A percentile compares a stretch with the other conserved stretches of the same genome.
phyloP scores from a whole-genome alignment of 2,888 invertebrate species.

The Camptogramma bilineatum region DNA sequence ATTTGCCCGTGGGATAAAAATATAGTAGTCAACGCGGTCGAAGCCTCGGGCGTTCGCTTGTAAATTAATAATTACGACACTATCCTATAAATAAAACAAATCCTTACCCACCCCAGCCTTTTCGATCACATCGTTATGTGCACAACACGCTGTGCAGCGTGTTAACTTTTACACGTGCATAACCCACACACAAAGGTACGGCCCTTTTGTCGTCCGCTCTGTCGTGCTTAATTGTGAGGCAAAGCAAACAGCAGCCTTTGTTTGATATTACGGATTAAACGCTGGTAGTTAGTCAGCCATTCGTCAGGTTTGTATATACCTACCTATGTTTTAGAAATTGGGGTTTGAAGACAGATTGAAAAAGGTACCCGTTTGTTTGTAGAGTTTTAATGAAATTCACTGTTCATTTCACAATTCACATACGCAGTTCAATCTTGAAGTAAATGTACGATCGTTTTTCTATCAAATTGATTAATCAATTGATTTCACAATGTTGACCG shows the following conservation, averaged over 20 bases:
- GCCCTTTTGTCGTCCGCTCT: constrained; percentile 46
- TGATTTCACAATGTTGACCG: too few relatives aligned
- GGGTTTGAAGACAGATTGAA: not conserved
- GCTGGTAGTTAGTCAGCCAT: not conserved
- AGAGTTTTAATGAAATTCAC: too few relatives aligned
- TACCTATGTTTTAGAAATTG: not conserved
- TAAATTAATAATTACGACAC: too few relatives aligned
- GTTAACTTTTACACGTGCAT: constrained; percentile 23
- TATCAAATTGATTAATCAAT: too few relatives aligned
- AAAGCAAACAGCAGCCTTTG: constrained; percentile 44
- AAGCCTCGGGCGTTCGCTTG: too few relatives aligned
- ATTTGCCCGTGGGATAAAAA: too few relatives aligned
- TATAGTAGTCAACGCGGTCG: too few relatives aligned
- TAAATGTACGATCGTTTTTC: too few relatives aligned
- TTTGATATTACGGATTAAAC: constrained; percentile 31
- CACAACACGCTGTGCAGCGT: constrained; percentile 39
- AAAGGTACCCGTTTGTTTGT: too few relatives aligned
- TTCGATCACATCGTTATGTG: constrained; percentile 14
- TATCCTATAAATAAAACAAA: not conserved
- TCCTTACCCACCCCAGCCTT: not conserved
- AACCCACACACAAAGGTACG: not conserved
- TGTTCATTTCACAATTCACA: too few relatives aligned
- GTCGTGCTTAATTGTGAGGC: constrained; percentile 47
- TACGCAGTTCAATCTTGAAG: too few relatives aligned
- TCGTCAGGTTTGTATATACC: constrained; percentile 19